A percentile compares a stretch with the other conserved stretches of the same genome.
Conservation (phyloP, 2,797 vertebrate species). For the Lateolabrax maculatus region DNA sequence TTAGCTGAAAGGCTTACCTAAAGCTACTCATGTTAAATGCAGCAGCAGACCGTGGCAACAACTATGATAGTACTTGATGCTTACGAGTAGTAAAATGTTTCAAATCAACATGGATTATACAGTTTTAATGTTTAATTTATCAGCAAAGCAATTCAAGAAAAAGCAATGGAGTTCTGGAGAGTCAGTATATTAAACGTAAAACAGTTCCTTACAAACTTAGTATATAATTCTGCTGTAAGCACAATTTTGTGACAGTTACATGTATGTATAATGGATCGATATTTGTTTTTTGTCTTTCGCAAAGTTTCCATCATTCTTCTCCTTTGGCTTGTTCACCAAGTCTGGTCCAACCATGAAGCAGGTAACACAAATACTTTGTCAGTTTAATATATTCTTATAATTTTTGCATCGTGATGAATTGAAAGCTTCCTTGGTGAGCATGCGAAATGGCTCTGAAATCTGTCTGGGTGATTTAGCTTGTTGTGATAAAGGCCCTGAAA, state of each 20-base stretch:
- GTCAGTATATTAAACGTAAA: not conserved
- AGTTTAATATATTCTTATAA: not conserved
- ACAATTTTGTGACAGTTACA: not conserved
- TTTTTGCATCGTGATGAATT: not conserved
- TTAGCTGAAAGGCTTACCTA: not conserved
- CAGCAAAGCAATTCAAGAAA: not conserved
- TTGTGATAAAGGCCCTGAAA: not conserved
- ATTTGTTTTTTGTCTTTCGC: not conserved
- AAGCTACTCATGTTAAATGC: constrained; percentile 14
- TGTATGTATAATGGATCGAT: not conserved
- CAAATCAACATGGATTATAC: not conserved
- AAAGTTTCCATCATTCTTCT: constrained; percentile 91
- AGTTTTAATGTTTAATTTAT: not conserved
- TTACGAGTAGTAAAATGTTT: not conserved
- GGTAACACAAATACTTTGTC: constrained; percentile 73
- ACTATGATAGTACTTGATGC: constrained; percentile 2
- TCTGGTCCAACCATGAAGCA: constrained; percentile 91
- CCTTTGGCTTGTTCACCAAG: constrained; percentile 88
- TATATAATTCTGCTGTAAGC: not conserved
- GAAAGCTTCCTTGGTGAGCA: not conserved
- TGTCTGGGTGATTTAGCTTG: not conserved
- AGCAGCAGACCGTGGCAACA: not conserved
- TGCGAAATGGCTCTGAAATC: not conserved
- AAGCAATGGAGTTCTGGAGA: not conserved
- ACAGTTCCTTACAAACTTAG: not conserved